Evolutionary conservation across 2,797 vertebrate species (phyloP), one percentile per base, ranked within the genome.

Genomic region (Falco novaeseelandiae): DNA sequence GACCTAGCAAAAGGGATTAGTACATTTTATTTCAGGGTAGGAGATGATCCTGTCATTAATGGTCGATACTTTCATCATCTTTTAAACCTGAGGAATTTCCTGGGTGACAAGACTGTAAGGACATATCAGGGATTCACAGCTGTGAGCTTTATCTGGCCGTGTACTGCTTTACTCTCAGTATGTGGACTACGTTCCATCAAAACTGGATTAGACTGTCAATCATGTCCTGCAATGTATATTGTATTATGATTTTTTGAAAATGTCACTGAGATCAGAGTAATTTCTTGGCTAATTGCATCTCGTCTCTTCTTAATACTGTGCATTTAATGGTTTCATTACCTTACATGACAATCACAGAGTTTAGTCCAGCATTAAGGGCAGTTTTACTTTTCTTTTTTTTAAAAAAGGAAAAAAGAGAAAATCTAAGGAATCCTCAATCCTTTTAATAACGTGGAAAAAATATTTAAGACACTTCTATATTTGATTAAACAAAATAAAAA

Each of bases 11-110:
- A 99, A 99, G 99, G 99, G 99, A 99, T 99, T 99, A 99, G 98
- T 99, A 99, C 99, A 97, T 99, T 99, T 98, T 99, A 99, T 99
- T 99, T 99, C 99, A 99, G 99, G 99, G 99, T 98, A 99, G 98
- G 98, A 99, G 99, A 99, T 99, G 99, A 99, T 99, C 99, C 99
- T 99, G 99, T 99, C 99, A 99, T 99, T 99, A 99, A 99, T 99
- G 99, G 99, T 99, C 99, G 99, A 99, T 99, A 99, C 99, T 99
- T 99, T 99, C 99, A 99, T 99, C 99, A 99, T 99, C 98, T 98
- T 99, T 99, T 99, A 99, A 99, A 99, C 99, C 99, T 98, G 98
- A 99, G 98, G 99, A 99, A 99, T 99, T 99, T 99, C 98, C 98
- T 98, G 98, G 98, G 99, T 99, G 99, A 99, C 99, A 99, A 99